These are phyloP conservation scores for Bothrops jararaca DNA, from an alignment of 2,113 vertebrate genomes.

Conservation along the genomic window DNA sequence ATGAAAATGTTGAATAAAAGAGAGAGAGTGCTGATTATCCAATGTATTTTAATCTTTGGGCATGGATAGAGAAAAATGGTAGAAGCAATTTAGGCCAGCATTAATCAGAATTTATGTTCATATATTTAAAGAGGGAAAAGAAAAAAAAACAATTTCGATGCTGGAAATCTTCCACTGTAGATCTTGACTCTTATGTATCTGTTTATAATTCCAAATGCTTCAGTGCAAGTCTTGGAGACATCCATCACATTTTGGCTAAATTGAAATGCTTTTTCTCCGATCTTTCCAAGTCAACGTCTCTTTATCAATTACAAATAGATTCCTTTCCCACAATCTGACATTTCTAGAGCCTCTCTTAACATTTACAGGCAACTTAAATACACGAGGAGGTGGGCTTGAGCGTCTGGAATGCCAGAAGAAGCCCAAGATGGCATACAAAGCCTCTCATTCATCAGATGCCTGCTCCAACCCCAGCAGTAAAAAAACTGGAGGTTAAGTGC, in stretches of 20 bases:
- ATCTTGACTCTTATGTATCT: neutral
- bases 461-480: conserved; percentile 30
- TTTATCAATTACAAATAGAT: neutral
- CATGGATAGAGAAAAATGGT: neutral
- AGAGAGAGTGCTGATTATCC: neutral
- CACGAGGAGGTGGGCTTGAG: neutral
- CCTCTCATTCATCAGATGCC: conserved; percentile 30
- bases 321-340: neutral
- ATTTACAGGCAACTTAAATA: neutral
- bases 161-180: neutral
- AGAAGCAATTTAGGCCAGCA: neutral
- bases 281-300: neutral
- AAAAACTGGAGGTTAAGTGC: conserved; percentile 52
- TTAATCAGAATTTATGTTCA: neutral
- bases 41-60: neutral
- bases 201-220: neutral
- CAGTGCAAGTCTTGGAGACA: neutral
- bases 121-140: neutral
- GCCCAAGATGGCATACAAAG: conserved; percentile 1
- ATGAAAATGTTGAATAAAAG: neutral
- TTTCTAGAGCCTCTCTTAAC: neutral
- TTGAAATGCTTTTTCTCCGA: neutral
- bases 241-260: neutral
- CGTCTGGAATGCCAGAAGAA: neutral
- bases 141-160: neutral